These are phyloP conservation scores for Oryzias javanicus DNA, from an alignment of 2,113 vertebrate genomes.

Conservation along the genomic window DNA sequence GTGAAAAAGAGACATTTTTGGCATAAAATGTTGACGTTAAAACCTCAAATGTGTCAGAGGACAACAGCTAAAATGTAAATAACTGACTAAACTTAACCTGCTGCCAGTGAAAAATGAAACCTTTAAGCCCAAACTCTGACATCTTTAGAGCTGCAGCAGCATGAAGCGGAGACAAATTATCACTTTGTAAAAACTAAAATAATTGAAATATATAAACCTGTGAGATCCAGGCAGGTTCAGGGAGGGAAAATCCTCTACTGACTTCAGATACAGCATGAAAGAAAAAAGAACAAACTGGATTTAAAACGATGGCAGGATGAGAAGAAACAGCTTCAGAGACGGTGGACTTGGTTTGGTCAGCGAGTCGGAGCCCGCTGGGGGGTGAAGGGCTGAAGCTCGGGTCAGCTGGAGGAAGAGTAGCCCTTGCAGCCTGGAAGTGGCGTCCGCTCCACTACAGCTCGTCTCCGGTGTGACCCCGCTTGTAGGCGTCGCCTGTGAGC, in stretches of 20 bases:
- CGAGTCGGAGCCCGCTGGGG: background rate
- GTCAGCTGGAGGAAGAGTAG: constrained; percentile 51
- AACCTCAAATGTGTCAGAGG: too few relatives aligned
- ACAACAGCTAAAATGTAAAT: too few relatives aligned
- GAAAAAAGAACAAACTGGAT: constrained; percentile 8
- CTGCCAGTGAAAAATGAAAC: too few relatives aligned
- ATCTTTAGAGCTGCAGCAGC: too few relatives aligned
- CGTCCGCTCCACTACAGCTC: constrained; percentile 82
- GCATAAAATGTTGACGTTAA: too few relatives aligned
- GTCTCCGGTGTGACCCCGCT: constrained; percentile 81
- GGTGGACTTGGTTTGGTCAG: constrained; percentile 16
- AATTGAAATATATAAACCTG: background rate
- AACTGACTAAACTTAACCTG: too few relatives aligned
- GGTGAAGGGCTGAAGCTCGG: background rate
- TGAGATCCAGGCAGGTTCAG: constrained; percentile 23
- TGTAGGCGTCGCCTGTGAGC: constrained; percentile 90
- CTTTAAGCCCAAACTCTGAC: too few relatives aligned
- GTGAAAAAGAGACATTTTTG: too few relatives aligned
- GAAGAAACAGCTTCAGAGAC: background rate
- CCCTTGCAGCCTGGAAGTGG: constrained; percentile 41
- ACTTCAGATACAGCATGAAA: constrained; percentile 35
- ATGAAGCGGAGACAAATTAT: too few relatives aligned
- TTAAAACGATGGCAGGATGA: constrained; percentile 5
- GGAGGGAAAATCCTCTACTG: constrained; percentile 54
- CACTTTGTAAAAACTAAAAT: background rate